A percentile compares a stretch with the other conserved stretches of the same genome.
These are phyloP conservation scores for Eupithecia centaureata DNA, from an alignment of 2,888 invertebrate species.

Conservation along the genomic window DNA sequence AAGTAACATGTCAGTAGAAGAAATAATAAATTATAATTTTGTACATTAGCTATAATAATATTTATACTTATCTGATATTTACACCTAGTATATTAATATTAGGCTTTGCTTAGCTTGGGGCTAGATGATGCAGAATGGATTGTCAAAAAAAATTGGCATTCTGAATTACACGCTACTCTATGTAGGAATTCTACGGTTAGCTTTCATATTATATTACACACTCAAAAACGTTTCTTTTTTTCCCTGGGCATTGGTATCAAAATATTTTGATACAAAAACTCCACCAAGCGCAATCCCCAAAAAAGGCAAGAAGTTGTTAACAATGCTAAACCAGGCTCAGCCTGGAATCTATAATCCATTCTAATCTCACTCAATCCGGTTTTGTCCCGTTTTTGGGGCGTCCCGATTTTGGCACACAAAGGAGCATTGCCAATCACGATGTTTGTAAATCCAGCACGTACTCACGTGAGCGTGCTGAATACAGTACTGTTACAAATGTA, in stretches of 20 bases:
- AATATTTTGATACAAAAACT: not conserved
- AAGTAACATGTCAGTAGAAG: too few relatives aligned
- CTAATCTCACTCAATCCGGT: conserved; percentile 36
- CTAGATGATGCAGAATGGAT: too few relatives aligned
- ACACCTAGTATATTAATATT: too few relatives aligned
- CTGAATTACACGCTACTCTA: too few relatives aligned
- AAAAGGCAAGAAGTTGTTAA: conserved; percentile 29
- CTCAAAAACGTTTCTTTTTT: too few relatives aligned
- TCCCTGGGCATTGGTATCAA: not conserved
- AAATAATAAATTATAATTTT: too few relatives aligned
- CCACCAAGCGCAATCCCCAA: not conserved
- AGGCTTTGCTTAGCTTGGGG: too few relatives aligned
- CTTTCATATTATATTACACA: too few relatives aligned
- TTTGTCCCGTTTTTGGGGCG: conserved; percentile 34
- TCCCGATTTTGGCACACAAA: conserved; percentile 37
- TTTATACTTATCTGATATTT: too few relatives aligned
- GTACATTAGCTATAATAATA: too few relatives aligned
- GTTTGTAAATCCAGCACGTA: conserved; percentile 51
- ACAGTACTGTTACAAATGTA: conserved; percentile 34
- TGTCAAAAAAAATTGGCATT: too few relatives aligned
- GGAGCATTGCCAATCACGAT: conserved; percentile 46
- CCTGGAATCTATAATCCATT: conserved; percentile 35
- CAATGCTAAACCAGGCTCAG: conserved; percentile 23
- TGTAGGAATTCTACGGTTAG: too few relatives aligned
- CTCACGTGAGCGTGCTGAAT: conserved; percentile 41